A percentile compares a stretch with the other conserved stretches of the same genome.
Conservation (phyloP, 2,113 vertebrate species). For the Corynorhinus townsendii region DNA sequence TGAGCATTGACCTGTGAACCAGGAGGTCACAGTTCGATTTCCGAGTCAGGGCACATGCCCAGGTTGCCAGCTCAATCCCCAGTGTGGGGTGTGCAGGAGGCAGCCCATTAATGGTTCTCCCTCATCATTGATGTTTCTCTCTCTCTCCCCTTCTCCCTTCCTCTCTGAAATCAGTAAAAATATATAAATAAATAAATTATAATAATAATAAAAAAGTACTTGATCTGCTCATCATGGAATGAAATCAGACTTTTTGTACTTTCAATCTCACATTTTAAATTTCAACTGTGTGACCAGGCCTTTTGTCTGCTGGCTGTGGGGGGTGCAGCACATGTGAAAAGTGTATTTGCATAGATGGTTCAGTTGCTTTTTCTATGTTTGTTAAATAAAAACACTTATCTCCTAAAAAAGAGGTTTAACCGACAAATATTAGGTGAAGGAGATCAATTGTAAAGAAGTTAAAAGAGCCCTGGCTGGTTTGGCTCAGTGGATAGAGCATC, state of each 20-base stretch:
- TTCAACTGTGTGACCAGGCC: neutral
- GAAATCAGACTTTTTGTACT: neutral
- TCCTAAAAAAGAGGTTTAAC: neutral
- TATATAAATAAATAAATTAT: too few relatives aligned
- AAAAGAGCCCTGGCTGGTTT: neutral
- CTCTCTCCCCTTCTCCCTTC: too few relatives aligned
- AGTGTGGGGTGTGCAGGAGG: too few relatives aligned
- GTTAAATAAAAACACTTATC: neutral
- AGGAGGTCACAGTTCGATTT: too few relatives aligned
- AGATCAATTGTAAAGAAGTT: neutral
- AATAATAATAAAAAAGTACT: neutral
- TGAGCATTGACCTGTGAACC: too few relatives aligned
- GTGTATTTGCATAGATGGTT: neutral
- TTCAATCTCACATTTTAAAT: conserved; percentile 4
- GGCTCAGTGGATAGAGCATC: too few relatives aligned
- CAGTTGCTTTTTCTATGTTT: neutral
- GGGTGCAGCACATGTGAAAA: neutral
- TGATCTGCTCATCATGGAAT: neutral
- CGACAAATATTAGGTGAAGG: neutral
- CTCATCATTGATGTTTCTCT: too few relatives aligned
- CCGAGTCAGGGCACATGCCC: too few relatives aligned
- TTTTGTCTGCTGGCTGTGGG: neutral
- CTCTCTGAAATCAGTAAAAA: too few relatives aligned
- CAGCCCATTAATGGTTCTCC: too few relatives aligned
- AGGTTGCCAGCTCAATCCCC: too few relatives aligned